Evolutionary conservation across 2,113 vertebrate genomes (phyloP).

Genomic region (Euleptes europaea): DNA sequence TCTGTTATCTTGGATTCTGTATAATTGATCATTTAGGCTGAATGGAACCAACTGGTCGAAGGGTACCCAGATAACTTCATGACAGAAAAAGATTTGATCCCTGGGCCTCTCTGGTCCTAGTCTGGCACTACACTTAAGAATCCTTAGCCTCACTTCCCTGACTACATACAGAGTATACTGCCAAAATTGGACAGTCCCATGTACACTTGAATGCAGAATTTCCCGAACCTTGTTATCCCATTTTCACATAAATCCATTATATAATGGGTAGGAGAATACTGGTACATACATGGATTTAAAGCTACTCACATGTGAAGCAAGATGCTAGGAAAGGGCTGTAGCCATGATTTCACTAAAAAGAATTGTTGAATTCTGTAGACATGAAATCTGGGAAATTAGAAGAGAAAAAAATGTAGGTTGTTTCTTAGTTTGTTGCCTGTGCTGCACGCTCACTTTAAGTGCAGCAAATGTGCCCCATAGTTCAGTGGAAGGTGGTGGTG

Average conservation of each 20-base stretch:
- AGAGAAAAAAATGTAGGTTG: no score
- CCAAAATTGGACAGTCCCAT: neutral
- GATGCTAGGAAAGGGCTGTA: neutral
- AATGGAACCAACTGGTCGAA: no score
- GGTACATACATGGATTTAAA: neutral
- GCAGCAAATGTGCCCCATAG: neutral
- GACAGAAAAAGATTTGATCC: no score
- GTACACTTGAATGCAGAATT: neutral
- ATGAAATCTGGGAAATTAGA: no score
- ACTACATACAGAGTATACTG: neutral
- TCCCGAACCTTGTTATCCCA: no score
- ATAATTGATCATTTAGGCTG: no score
- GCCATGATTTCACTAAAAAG: neutral
- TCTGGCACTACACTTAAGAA: neutral
- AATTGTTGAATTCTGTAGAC: no score
- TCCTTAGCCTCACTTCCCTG: neutral
- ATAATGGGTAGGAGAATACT: no score
- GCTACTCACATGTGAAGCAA: neutral
- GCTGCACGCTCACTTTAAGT: neutral
- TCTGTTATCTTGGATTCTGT: no score
- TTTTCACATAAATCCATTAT: no score
- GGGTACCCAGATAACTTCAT: no score
- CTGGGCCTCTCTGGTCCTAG: neutral
- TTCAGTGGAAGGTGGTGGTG: fast-evolving
- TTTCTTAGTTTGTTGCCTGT: neutral